phyloP scores from a whole-genome alignment of 2,888 invertebrate genomes.

The Temnothorax unifasciatus region DNA sequence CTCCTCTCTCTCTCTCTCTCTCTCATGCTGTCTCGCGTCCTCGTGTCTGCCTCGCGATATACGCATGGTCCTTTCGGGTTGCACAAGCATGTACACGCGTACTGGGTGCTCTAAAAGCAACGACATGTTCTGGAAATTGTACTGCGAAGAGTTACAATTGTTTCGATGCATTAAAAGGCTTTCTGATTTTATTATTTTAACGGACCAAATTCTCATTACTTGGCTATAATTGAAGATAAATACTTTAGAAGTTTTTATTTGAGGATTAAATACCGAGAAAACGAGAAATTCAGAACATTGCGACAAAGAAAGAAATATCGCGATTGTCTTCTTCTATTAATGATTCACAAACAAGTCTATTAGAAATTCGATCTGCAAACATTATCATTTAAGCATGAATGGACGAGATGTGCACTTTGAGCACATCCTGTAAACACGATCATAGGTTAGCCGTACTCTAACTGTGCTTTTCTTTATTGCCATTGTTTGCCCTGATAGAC shows the following conservation, averaged over 20 bases:
- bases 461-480: neutral
- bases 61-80: slow-evolving; percentile 73
- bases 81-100: slow-evolving; percentile 53
- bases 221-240: neutral
- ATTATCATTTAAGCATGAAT: neutral
- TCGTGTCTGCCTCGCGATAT: slow-evolving; percentile 64
- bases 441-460: neutral
- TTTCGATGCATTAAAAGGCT: neutral
- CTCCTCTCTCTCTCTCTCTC: slow-evolving; percentile 50
- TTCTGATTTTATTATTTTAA: slow-evolving; percentile 13
- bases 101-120: slow-evolving; percentile 51
- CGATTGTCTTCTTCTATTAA: neutral
- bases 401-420: neutral
- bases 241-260: slow-evolving; percentile 6
- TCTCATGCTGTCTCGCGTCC: slow-evolving; percentile 51
- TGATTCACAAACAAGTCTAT: neutral
- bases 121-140: slow-evolving; percentile 1
- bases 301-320: neutral
- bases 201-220: neutral
- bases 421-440: slow-evolving; percentile 12
- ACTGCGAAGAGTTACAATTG: neutral
- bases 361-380: neutral
- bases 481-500: neutral
- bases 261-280: neutral
- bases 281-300: neutral